A percentile compares a stretch with the other conserved stretches of the same genome.
Evolutionary conservation across 2,797 vertebrate genomes (phyloP).

Genomic region (Gobionotothen gibberifrons): DNA sequence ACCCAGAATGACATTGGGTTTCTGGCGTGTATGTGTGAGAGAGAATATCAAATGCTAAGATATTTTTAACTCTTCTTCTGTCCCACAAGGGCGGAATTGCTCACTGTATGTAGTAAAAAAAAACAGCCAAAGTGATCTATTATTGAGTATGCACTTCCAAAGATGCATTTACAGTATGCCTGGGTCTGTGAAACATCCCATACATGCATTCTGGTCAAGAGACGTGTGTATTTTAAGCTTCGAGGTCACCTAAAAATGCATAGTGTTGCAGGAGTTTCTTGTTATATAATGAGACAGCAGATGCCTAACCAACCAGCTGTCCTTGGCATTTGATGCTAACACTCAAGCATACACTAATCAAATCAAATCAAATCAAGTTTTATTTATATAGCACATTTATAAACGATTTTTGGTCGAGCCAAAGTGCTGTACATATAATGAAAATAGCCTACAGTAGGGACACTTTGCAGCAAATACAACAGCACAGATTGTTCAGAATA

Average conservation of each 20-base stretch:
- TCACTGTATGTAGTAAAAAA: constrained; percentile 51
- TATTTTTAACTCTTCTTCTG: constrained; percentile 57
- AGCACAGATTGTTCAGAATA: no score
- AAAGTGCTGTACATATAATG: no score
- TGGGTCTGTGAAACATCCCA: constrained; percentile 17
- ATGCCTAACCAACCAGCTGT: constrained; percentile 16
- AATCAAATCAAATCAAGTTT: no score
- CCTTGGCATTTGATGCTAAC: neutral
- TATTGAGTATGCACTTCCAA: constrained; percentile 58
- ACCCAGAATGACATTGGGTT: neutral
- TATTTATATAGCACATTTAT: no score
- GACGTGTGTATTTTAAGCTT: neutral
- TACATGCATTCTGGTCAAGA: neutral
- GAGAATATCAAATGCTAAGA: constrained; percentile 24
- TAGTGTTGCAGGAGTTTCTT: neutral
- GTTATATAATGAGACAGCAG: constrained; percentile 12
- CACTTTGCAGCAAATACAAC: no score
- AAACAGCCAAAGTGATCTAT: constrained; percentile 54
- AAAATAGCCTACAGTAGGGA: no score
- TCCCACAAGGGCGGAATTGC: constrained; percentile 27
- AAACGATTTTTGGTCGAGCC: no score
- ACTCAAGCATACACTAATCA: neutral
- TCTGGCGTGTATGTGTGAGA: neutral
- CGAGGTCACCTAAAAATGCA: neutral
- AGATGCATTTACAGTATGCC: constrained; percentile 29